Base-by-base conservation (phyloP, 2,888 invertebrate species). In the Germaria angustata region DNA sequence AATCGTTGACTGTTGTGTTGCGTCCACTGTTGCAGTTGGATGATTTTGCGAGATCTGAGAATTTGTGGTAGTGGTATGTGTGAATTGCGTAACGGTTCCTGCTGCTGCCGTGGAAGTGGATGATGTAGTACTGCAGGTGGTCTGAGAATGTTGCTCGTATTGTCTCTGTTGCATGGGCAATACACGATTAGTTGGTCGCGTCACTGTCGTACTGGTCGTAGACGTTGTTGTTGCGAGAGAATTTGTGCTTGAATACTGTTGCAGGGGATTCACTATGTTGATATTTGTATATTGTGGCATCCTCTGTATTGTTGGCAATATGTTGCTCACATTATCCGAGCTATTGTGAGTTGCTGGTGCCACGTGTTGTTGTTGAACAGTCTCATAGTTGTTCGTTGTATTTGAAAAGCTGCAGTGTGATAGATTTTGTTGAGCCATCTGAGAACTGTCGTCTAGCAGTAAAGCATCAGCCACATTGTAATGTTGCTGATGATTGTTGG, bases 101-200 rank as follows among this genome's bases (percentile, higher is more conserved):
- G 49, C 44, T 20, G 24, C 55, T 28, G 65, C 44, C 11, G 77
- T 69, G 0, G 77, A 69, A 2, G 69, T 51, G 39, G 73, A 46
- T 69, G 73, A 46, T 93, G 93, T 93, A 92, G 93, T 93, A 93
- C 41, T 80, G 17, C 71, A 66, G 17, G 34, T 66, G 4, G 51
- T 66, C 8, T 80, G 79, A n/a, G 66, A 51, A 73, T 80, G 79
- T 68, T 81, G 77, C 20, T 81, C 77, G 61, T 77, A 78, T 34
- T 73, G 73, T 9, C 75, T 24, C 83, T 95, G 94, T 86, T 95
- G 95, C 93, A 96, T 94, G 9, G 96, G 96, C 65, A 96, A 88
- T 1, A 96, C 96, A 83, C 96, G 92, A 88, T 95, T 96, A 93
- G 95, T 96, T 49, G 96, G 96, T 78, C 95, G 92, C 90, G 92